These are phyloP conservation scores for Caenorhabditis brenneri DNA, from an alignment of 1,140 invertebrate genomes.

Conservation along the genomic window DNA sequence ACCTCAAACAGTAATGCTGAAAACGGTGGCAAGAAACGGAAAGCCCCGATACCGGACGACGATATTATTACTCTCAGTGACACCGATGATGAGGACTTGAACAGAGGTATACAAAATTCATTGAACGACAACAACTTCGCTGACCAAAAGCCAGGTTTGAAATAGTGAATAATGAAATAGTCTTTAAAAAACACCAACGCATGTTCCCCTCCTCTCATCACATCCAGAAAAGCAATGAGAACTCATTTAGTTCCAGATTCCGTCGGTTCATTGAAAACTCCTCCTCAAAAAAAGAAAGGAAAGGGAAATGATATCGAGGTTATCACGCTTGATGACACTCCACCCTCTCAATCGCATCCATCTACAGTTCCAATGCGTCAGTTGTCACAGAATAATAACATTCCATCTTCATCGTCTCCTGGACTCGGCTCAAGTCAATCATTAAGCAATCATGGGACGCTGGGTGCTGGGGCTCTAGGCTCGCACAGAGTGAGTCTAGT, in stretches of 20 bases:
- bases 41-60: neutral
- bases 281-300: neutral
- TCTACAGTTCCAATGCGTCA: neutral
- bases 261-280: neutral
- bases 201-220: neutral
- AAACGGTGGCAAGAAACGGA: neutral
- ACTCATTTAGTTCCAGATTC: neutral
- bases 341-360: neutral
- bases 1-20: neutral
- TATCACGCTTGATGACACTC: constrained; percentile 25
- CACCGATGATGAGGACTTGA: constrained; percentile 18
- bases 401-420: neutral
- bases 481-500: too few species aligned
- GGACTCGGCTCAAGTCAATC: neutral
- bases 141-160: neutral
- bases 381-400: neutral
- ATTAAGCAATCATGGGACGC: neutral
- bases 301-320: neutral
- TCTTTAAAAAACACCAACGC: too few species aligned
- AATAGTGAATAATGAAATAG: neutral
- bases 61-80: constrained; percentile 13
- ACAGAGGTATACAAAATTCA: constrained; percentile 28
- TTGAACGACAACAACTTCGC: neutral
- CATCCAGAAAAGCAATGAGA: neutral
- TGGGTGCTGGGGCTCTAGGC: too few species aligned